Conservation (phyloP, 1,140 invertebrate species). For the Oncopeltus fasciatus region DNA sequence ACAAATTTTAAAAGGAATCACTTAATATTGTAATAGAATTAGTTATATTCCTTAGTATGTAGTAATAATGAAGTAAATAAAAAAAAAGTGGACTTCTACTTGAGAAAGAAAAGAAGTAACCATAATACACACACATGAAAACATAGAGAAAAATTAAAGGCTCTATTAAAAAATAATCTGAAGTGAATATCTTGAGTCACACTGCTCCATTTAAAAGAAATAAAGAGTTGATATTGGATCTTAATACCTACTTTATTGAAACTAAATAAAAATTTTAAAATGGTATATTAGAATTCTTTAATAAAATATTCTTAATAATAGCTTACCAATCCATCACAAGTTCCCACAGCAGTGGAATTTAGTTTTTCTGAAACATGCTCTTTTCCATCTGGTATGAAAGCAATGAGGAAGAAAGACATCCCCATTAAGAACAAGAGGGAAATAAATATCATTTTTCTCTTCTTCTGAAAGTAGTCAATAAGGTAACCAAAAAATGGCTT, state of each 20-base stretch:
- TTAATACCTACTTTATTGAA: background rate
- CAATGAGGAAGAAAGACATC: conserved; percentile 42
- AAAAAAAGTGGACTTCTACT: too few species aligned
- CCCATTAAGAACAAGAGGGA: conserved; percentile 41
- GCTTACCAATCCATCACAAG: background rate
- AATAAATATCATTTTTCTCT: conserved; percentile 54
- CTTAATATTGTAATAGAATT: too few species aligned
- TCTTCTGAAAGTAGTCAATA: conserved; percentile 44
- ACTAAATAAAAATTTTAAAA: background rate
- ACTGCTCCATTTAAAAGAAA: background rate
- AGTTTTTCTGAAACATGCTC: background rate
- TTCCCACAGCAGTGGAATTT: background rate
- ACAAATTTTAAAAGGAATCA: too few species aligned
- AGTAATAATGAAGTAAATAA: too few species aligned
- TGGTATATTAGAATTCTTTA: background rate
- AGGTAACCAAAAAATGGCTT: conserved; percentile 58
- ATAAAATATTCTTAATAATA: too few species aligned
- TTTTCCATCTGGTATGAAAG: conserved; percentile 16
- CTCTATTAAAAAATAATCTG: background rate
- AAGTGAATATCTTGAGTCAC: background rate
- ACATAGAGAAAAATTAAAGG: background rate
- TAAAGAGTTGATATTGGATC: background rate
- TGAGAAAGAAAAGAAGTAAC: too few species aligned
- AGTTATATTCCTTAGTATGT: too few species aligned
- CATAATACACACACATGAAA: background rate